Conservation (phyloP, 2,797 vertebrate genomes). For the Aselliscus stoliczkanus region DNA sequence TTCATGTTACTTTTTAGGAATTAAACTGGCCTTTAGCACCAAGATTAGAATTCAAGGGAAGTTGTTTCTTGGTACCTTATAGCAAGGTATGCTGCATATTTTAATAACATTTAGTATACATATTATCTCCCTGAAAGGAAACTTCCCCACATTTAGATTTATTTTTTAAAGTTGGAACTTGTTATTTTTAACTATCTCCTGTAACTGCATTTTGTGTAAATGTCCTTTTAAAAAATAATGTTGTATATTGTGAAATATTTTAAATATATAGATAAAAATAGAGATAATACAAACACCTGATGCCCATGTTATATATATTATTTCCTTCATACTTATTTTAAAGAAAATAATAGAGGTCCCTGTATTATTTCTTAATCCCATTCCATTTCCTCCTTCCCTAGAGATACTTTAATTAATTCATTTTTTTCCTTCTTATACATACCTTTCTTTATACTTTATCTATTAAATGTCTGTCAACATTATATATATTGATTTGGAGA, state of each 20-base stretch:
- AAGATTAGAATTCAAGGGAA: slow-evolving; percentile 18
- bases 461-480: not conserved
- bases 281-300: not conserved
- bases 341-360: not conserved
- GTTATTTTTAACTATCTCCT: not conserved
- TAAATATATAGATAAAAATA: not conserved
- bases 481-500: not conserved
- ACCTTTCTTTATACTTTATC: not conserved
- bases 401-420: not conserved
- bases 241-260: slow-evolving; percentile 1
- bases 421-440: not conserved
- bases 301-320: not conserved
- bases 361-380: not conserved
- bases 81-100: not conserved
- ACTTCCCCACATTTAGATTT: not conserved
- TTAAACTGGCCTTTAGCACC: slow-evolving; percentile 18
- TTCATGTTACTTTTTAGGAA: slow-evolving; percentile 27
- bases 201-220: slow-evolving; percentile 6
- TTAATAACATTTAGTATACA: not conserved
- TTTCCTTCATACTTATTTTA: slow-evolving; percentile 11
- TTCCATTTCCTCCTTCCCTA: not conserved
- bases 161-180: slow-evolving; percentile 4
- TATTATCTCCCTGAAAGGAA: slow-evolving; percentile 30
- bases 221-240: not conserved
- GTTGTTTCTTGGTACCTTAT: slow-evolving; percentile 15